Evolutionary conservation across 2,113 vertebrate species (phyloP).

Genomic region (Corydoras maculifer): DNA sequence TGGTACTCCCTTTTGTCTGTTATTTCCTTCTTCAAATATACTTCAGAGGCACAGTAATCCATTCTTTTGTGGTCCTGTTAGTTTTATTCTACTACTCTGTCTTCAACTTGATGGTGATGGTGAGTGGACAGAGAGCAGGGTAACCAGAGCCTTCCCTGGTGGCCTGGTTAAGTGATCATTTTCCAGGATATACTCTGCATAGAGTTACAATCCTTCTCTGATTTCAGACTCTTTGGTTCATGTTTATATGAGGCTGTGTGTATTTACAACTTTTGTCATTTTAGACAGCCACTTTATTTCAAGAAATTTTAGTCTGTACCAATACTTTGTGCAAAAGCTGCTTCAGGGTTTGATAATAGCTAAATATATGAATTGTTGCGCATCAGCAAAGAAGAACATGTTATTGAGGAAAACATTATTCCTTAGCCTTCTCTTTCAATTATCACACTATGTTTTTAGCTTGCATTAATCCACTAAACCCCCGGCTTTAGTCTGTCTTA

Average conservation of each 20-base stretch:
- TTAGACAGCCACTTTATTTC: too few relatives aligned
- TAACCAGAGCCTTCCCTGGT: constrained; percentile 62
- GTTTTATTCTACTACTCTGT: constrained; percentile 37
- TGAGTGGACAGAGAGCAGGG: constrained; percentile 42
- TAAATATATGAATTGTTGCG: too few relatives aligned
- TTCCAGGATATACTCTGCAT: constrained; percentile 56
- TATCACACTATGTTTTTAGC: too few relatives aligned
- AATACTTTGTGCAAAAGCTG: too few relatives aligned
- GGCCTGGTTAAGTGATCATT: constrained; percentile 57
- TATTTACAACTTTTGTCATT: not conserved
- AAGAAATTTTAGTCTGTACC: too few relatives aligned
- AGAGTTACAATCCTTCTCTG: constrained; percentile 67
- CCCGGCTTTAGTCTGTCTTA: too few relatives aligned
- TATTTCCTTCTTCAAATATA: constrained; percentile 37
- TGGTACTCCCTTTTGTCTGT: constrained; percentile 47
- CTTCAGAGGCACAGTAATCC: constrained; percentile 54
- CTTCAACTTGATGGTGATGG: constrained; percentile 36
- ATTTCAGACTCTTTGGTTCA: constrained; percentile 61
- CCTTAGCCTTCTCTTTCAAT: too few relatives aligned
- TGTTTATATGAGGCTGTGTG: constrained; percentile 38
- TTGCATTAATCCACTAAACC: too few relatives aligned
- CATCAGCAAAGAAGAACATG: too few relatives aligned
- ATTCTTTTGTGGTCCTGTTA: constrained; percentile 53
- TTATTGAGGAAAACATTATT: too few relatives aligned
- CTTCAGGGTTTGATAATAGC: too few relatives aligned